Percentiles rank a stretch among this genome's conserved stretches.
Conservation (phyloP, 2,888 invertebrate species). For the Monopis laevigella region DNA sequence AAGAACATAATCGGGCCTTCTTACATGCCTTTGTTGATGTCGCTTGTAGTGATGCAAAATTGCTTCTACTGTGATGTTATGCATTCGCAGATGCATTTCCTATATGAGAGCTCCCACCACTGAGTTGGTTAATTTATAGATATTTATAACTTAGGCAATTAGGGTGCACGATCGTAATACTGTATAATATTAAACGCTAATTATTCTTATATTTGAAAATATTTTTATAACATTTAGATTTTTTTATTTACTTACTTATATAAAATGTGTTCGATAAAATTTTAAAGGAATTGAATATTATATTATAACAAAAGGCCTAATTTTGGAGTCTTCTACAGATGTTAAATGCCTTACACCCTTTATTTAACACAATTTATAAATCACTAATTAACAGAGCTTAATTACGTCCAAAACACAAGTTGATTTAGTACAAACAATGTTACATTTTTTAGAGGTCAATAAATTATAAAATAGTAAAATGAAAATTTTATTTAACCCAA, state of each 20-base stretch:
- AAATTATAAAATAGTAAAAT: constrained; percentile 39
- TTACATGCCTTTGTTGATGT: background rate
- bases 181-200: background rate
- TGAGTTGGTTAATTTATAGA: background rate
- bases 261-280: too few species aligned
- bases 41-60: constrained; percentile 1
- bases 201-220: background rate
- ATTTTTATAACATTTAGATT: too few species aligned
- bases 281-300: too few species aligned
- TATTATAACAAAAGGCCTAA: too few species aligned
- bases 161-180: background rate
- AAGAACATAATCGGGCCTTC: too few species aligned
- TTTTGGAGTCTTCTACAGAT: too few species aligned
- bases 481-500: constrained; percentile 29
- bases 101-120: background rate
- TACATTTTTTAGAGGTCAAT: constrained; percentile 61
- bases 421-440: constrained; percentile 60
- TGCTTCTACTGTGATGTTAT: constrained; percentile 1
- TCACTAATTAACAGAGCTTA: constrained; percentile 2
- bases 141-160: background rate
- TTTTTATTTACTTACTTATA: too few species aligned
- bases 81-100: constrained; percentile 1
- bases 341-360: too few species aligned
- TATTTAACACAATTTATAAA: background rate
- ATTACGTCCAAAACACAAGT: background rate